Conservation (phyloP, 2,888 invertebrate genomes). For the Heterodera filipjevi region DNA sequence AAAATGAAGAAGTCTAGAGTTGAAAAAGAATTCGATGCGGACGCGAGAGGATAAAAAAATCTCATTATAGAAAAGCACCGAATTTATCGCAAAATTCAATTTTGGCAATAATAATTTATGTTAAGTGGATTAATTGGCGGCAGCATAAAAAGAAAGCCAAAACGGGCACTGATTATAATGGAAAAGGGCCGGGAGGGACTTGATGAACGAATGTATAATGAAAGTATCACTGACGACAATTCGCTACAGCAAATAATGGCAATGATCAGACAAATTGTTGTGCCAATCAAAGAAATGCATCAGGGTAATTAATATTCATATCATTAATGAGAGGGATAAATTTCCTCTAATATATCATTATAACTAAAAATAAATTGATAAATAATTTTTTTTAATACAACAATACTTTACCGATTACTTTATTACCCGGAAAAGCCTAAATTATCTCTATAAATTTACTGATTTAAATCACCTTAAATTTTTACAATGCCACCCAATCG, state of each 20-base stretch:
- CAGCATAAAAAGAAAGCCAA: not conserved
- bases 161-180: not conserved
- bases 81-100: not conserved
- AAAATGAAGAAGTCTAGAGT: no score
- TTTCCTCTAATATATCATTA: not conserved
- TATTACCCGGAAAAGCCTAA: no score
- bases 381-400: not conserved
- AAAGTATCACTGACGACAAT: not conserved
- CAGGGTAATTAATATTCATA: not conserved
- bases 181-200: not conserved
- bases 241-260: not conserved
- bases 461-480: no score
- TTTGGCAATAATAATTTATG: not conserved
- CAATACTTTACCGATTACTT: no score
- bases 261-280: not conserved
- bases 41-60: no score
- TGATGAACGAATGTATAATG: not conserved
- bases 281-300: slow-evolving; percentile 3
- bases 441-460: no score
- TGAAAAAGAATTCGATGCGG: no score
- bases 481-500: not conserved
- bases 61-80: no score
- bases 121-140: not conserved
- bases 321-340: not conserved
- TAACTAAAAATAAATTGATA: not conserved